These are phyloP conservation scores for Nasalis larvatus DNA, from an alignment of 2,113 vertebrate genomes.

Conservation along the genomic window DNA sequence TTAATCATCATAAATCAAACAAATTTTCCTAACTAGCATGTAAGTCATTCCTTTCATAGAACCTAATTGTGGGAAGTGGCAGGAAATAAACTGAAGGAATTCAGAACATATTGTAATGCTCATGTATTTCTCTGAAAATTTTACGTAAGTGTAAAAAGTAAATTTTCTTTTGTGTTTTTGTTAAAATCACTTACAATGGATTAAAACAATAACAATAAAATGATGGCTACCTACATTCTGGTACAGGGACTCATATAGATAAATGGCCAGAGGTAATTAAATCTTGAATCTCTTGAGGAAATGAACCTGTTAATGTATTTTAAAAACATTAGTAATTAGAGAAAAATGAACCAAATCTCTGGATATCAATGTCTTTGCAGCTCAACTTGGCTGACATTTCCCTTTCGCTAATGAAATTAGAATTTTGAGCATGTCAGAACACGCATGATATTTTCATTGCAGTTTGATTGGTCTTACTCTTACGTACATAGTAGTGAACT, in stretches of 20 bases:
- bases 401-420: conserved; percentile 48
- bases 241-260: not conserved
- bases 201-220: not conserved
- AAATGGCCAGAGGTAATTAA: not conserved
- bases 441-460: not conserved
- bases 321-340: conserved; percentile 40
- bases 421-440: not conserved
- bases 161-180: not conserved
- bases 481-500: not conserved
- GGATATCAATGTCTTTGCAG: conserved; percentile 50
- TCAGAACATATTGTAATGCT: not conserved
- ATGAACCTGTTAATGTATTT: conserved; percentile 61
- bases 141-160: not conserved
- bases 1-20: not conserved
- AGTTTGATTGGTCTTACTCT: not conserved
- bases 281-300: conserved; percentile 5
- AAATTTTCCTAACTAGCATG: not conserved
- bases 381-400: conserved; percentile 47
- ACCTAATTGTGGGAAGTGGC: not conserved
- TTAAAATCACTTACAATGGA: not conserved
- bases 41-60: not conserved
- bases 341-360: not conserved
- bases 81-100: not conserved
- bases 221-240: not conserved
- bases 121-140: not conserved